Percentiles rank a stretch among this genome's conserved stretches.
These are phyloP conservation scores for Battus philenor DNA, from an alignment of 1,140 invertebrate genomes.

Conservation along the genomic window DNA sequence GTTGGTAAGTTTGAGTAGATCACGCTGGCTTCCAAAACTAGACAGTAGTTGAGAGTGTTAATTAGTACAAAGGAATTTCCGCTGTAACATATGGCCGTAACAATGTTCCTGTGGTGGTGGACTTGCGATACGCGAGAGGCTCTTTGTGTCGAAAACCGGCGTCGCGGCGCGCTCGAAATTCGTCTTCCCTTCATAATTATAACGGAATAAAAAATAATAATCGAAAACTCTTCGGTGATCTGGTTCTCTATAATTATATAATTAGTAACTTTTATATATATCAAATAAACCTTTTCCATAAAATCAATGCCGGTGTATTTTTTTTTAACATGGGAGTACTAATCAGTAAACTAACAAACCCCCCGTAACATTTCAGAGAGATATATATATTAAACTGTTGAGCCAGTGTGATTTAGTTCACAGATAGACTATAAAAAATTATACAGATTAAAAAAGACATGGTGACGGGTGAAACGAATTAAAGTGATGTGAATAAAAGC, in stretches of 20 bases:
- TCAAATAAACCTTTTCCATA: constrained; percentile 74
- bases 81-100: constrained; percentile 58
- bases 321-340: constrained; percentile 74
- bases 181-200: too few relatives aligned
- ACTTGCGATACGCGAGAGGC: constrained; percentile 27
- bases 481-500: constrained; percentile 26
- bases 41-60: constrained; percentile 31
- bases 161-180: constrained; percentile 8
- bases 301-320: constrained; percentile 72
- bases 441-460: constrained; percentile 20
- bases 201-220: constrained; percentile 22
- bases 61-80: constrained; percentile 43
- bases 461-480: constrained; percentile 45
- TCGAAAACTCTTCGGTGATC: constrained; percentile 58
- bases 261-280: constrained; percentile 66
- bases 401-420: too few relatives aligned
- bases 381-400: neutral
- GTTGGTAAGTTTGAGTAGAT: too few relatives aligned
- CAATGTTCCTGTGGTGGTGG: constrained; percentile 61
- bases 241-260: constrained; percentile 64
- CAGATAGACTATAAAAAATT: constrained; percentile 16
- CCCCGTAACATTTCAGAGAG: constrained; percentile 40
- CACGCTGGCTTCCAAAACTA: constrained; percentile 47
- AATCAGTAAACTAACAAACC: constrained; percentile 67
- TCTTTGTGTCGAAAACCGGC: constrained; percentile 17